Evolutionary conservation across 2,113 vertebrate species (phyloP), one percentile per base, ranked within the genome.

Genomic region (Carassius auratus): DNA sequence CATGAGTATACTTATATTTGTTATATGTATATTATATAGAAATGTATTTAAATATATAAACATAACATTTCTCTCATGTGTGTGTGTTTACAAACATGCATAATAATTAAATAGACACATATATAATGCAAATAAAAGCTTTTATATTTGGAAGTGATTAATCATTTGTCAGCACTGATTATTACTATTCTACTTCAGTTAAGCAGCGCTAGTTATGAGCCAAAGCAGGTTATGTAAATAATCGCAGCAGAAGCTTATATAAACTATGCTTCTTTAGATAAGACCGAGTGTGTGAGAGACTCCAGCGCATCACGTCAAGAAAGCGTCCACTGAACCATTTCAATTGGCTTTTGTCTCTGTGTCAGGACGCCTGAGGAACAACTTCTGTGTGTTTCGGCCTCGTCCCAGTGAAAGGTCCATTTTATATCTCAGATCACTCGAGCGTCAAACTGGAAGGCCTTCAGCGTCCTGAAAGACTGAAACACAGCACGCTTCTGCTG

Each of bases 321-420:
- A 94, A 94, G 93, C 88, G 91, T 88, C 93, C 92, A 92, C 88
- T 93, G 92, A 88, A 93, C 91, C 93, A 93, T 94, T 94, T 92
- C 92, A 94, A 93, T 92, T 91, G 92, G 91, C 92, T 93, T 94
- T 93, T 95, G 92, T 42, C 36, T 38, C 36, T 95, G 89, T 61
- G 81, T 86, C 90, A 79, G 26, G 50, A 57, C 21, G 93, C 92
- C 92, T 85, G 91, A 94, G 92, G 93, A 93, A 91, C 86, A 42
- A n/a, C n/a, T 33, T 48, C 71, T 55, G 57, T 13, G 71, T 52
- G 57, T 69, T 61, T 62, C 73, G 61, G 59, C 71, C 45, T 52
- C 55, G 2, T 62, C 55, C 15, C 19, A 61, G 69, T 66, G 38
- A 85, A 85, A 79, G 69, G 68, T 84, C 81, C 87, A 66, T 83